Evolutionary conservation across 1,140 invertebrate genomes (phyloP).

Genomic region (Radopholus similis): DNA sequence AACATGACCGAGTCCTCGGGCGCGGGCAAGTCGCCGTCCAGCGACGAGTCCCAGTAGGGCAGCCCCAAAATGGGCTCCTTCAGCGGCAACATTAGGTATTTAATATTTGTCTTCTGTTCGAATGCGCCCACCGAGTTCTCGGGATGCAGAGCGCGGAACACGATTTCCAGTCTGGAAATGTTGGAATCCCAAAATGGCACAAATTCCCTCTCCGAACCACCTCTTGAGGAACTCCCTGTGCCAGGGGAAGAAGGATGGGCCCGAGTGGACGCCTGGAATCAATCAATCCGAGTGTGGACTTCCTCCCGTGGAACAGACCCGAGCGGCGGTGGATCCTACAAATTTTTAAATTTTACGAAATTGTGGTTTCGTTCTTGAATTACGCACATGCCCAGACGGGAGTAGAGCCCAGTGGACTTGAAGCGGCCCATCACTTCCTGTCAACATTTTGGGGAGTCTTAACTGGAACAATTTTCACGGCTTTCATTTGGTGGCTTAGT

Average conservation of each 20-base stretch:
- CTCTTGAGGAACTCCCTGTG: constrained; percentile 51
- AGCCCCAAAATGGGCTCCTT: constrained; percentile 51
- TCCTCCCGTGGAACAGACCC: no score
- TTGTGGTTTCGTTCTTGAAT: not conserved
- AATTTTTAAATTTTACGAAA: not conserved
- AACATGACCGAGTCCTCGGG: constrained; percentile 60
- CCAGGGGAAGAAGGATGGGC: constrained; percentile 57
- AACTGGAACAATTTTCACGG: no score
- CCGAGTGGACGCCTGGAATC: constrained; percentile 56
- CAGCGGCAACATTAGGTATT: not conserved
- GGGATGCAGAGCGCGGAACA: constrained; percentile 37
- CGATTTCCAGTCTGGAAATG: constrained; percentile 25
- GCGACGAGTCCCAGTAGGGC: constrained; percentile 62
- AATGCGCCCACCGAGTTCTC: constrained; percentile 29
- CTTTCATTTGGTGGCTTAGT: no score
- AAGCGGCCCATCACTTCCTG: constrained; percentile 32
- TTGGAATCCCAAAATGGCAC: constrained; percentile 1
- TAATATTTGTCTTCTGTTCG: no score
- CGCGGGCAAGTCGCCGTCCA: constrained; percentile 59
- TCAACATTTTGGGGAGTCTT: constrained; percentile 10
- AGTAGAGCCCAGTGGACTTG: constrained; percentile 44
- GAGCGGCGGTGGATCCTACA: constrained; percentile 41
- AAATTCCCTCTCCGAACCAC: not conserved
- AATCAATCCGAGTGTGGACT: no score
- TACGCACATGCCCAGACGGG: constrained; percentile 25